Evolutionary conservation across 2,888 invertebrate genomes (phyloP).

Genomic region (Prosopocoilus inquinatus): DNA sequence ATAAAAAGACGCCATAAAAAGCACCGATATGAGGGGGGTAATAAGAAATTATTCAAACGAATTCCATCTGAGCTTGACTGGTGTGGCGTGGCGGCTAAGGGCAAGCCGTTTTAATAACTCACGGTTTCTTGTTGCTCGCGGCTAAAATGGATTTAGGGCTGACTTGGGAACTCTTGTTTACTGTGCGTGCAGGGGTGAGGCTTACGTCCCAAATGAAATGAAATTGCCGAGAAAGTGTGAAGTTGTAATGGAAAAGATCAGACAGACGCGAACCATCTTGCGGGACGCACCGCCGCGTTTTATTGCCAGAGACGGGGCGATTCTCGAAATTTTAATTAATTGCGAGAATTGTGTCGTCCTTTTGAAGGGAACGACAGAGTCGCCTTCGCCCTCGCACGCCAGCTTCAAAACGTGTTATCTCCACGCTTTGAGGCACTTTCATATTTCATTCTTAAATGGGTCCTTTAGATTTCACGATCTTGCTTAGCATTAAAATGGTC

Average conservation of each 20-base stretch:
- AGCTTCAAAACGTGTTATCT: too few relatives aligned
- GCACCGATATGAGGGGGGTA: neutral
- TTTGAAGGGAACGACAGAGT: neutral
- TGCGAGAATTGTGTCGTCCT: neutral
- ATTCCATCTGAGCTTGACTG: neutral
- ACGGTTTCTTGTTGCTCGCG: slow-evolving; percentile 35
- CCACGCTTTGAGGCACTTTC: too few relatives aligned
- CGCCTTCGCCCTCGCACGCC: neutral
- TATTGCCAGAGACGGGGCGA: neutral
- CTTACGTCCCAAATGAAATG: slow-evolving; percentile 31
- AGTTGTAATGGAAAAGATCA: slow-evolving; percentile 14
- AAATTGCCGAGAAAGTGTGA: slow-evolving; percentile 27
- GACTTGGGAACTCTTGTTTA: slow-evolving; percentile 40
- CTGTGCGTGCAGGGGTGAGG: slow-evolving; percentile 30
- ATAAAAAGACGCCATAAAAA: too few relatives aligned
- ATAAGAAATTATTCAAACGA: slow-evolving; percentile 8
- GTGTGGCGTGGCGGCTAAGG: neutral
- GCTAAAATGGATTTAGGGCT: slow-evolving; percentile 39
- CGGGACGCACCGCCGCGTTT: neutral
- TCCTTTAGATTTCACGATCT: too few relatives aligned
- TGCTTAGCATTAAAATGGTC: too few relatives aligned
- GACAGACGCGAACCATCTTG: neutral
- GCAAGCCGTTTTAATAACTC: slow-evolving; percentile 37
- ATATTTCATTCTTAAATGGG: too few relatives aligned
- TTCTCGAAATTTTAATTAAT: slow-evolving; percentile 3